Conservation (phyloP, 2,113 vertebrate species). For the human region GRCh38 chr1:167068001-167068500, state of each 20-base stretch:
- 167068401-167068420: neutral
- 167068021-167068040: neutral
- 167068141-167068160: neutral
- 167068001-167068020: neutral
- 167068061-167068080: too few relatives aligned
- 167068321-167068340: neutral
- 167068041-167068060: neutral
- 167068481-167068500: rapidly evolving
- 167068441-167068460: too few relatives aligned
- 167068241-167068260: neutral
- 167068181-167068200: neutral
- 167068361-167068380: neutral
- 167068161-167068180: neutral
- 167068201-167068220: too few relatives aligned
- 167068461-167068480: neutral
- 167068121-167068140: neutral
- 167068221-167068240: neutral
- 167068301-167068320: neutral
- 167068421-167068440: neutral
- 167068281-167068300: neutral
- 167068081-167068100: too few relatives aligned
- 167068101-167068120: too few relatives aligned
- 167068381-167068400: neutral
- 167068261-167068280: neutral
- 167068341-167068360: neutral